Base-by-base conservation (phyloP, 2,888 invertebrate genomes). In the Oegoconia quadripuncta region DNA sequence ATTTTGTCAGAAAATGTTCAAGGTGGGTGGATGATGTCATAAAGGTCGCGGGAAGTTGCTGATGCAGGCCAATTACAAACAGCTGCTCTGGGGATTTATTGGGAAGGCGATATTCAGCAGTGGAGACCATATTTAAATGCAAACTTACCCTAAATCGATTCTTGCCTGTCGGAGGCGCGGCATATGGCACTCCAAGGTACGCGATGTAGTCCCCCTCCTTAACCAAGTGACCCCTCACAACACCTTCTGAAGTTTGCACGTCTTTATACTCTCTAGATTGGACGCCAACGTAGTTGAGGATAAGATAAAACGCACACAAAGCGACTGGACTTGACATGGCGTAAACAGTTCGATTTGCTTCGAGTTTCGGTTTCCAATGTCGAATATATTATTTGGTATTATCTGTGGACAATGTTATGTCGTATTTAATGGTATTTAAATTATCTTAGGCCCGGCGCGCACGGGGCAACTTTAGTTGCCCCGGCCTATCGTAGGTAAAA, bases 121-220 rank as follows among this genome's bases (percentile, higher is more conserved):
- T 6, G 28, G 5, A 16, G 1, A 11, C 9, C 7, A n/a, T 8
- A 8, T 8, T 25, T 25, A 25, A 25, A 8, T 3, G 7, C 5
- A 8, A 5, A n/a, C 48, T 41, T 37, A 66, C 66, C 61, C 59
- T 60, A 41, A 64, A 64, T 17, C 64, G 48, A 20, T 48, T 48
- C 4, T 31, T 30, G 1, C 55, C 59, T 6, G 50, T 13, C 0
- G 66, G 64, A 3, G 63, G 53, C 11, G 50, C 55, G 0, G 64
- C 68, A 32, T 67, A 67, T 2, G 68, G 66, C 16, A 69, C 60
- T 3, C 68, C 68, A 18, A 64, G 54, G 43, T 48, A 69, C 1
- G 62, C 52, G 2, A 50, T 52, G 40, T 63, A 62, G 29, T 55
- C 55, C 3, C 54, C 54, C 46, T 56, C 52, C 34, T 58, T 37